Evolutionary conservation across 2,888 invertebrate species (phyloP).

Genomic region (Euzophera pinguis): DNA sequence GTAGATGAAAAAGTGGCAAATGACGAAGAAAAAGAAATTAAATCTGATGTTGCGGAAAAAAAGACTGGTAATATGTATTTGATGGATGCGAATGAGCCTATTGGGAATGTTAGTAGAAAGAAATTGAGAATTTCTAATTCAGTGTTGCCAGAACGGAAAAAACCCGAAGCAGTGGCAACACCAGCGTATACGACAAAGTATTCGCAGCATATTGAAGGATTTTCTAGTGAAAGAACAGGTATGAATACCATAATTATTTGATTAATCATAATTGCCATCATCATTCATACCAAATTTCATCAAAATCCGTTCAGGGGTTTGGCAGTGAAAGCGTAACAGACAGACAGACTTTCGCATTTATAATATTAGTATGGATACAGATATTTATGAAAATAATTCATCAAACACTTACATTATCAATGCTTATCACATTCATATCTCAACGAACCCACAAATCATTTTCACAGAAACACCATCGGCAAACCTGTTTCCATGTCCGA

Average conservation of each 20-base stretch:
- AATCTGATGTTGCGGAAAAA: conserved; percentile 36
- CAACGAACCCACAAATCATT: too few relatives aligned
- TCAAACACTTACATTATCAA: too few relatives aligned
- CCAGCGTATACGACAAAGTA: conserved; percentile 70
- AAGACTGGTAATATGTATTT: conserved; percentile 62
- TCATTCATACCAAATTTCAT: too few relatives aligned
- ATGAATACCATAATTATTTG: neutral
- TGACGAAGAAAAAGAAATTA: conserved; percentile 20
- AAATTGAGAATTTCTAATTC: conserved; percentile 70
- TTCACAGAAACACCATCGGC: too few relatives aligned
- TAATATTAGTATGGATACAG: too few relatives aligned
- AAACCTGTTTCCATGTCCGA: too few relatives aligned
- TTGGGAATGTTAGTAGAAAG: conserved; percentile 48
- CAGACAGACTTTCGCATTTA: too few relatives aligned
- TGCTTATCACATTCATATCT: too few relatives aligned
- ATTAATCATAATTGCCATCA: neutral
- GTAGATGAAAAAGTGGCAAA: conserved; percentile 33
- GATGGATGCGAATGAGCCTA: conserved; percentile 39
- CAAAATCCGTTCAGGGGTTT: neutral
- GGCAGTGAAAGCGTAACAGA: too few relatives aligned
- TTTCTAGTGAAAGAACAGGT: conserved; percentile 63
- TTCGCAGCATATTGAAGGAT: conserved; percentile 65
- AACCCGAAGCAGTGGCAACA: conserved; percentile 30
- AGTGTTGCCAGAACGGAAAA: conserved; percentile 56
- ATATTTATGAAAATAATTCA: too few relatives aligned